phyloP scores from a whole-genome alignment of 2,888 invertebrate species.

The Eugnorisma glareosa region DNA sequence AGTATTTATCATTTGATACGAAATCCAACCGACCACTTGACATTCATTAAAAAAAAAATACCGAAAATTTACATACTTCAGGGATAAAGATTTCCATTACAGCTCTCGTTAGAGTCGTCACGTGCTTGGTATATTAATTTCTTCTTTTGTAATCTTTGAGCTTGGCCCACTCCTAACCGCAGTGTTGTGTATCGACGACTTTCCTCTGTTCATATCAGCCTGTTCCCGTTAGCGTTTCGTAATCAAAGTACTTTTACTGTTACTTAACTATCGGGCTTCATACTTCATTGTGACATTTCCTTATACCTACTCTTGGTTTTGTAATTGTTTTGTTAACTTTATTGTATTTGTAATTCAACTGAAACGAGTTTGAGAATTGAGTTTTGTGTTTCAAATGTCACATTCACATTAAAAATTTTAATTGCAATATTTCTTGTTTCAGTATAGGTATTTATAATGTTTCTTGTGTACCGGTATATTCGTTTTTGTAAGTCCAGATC shows the following conservation, averaged over 20 bases:
- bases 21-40: conserved; percentile 2
- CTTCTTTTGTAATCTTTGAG: conserved; percentile 14
- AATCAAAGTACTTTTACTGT: conserved; percentile 50
- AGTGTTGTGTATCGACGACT: conserved; percentile 13
- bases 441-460: neutral
- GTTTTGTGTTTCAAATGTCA: conserved; percentile 28
- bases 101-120: conserved; percentile 11
- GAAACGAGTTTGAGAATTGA: neutral
- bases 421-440: conserved; percentile 12
- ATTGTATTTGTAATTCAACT: neutral
- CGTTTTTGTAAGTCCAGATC: neutral
- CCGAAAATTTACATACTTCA: neutral
- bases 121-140: conserved; percentile 34
- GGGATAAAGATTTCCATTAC: neutral
- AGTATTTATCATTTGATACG: neutral
- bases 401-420: neutral
- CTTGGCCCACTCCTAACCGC: conserved; percentile 23
- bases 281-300: conserved; percentile 27
- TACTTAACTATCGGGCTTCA: conserved; percentile 26
- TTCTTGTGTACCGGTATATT: neutral
- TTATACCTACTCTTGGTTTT: conserved; percentile 31
- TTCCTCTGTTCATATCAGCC: conserved; percentile 42
- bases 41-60: neutral
- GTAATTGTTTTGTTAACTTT: conserved; percentile 4
- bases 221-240: conserved; percentile 49